Conservation (phyloP, 2,888 invertebrate species). For the Pimpla rufipes region DNA sequence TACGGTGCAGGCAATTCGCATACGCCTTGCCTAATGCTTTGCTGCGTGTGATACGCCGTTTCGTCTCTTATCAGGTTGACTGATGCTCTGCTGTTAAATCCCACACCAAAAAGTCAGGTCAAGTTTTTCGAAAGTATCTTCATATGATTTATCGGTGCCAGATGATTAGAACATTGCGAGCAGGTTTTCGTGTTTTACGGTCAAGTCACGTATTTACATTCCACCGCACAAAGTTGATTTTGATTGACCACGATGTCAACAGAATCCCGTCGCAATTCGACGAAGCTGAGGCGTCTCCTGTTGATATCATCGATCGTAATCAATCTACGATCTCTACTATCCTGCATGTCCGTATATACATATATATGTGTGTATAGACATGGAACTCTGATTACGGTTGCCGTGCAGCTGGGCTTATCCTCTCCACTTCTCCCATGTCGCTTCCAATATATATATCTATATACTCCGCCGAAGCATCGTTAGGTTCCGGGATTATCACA, state of each 20-base stretch:
- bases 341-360: background rate
- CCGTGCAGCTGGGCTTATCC: background rate
- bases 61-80: constrained; percentile 39
- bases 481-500: constrained; percentile 15
- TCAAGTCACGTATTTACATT: constrained; percentile 7
- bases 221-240: background rate
- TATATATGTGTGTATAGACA: background rate
- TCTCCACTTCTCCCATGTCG: background rate
- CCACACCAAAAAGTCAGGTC: background rate
- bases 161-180: background rate
- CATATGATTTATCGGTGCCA: background rate
- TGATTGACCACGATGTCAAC: background rate
- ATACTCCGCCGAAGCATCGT: constrained; percentile 1
- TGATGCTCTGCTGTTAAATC: constrained; percentile 21
- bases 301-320: constrained; percentile 16
- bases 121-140: constrained; percentile 6
- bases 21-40: constrained; percentile 28
- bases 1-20: constrained; percentile 72
- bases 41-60: constrained; percentile 7
- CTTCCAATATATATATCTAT: constrained; percentile 26
- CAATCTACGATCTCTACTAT: constrained; percentile 16
- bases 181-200: background rate
- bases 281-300: too few relatives aligned
- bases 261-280: constrained; percentile 5
- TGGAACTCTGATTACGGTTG: constrained; percentile 4